Evolutionary conservation across 2,888 invertebrate species (phyloP).

Genomic region (Apodemia mormo): DNA sequence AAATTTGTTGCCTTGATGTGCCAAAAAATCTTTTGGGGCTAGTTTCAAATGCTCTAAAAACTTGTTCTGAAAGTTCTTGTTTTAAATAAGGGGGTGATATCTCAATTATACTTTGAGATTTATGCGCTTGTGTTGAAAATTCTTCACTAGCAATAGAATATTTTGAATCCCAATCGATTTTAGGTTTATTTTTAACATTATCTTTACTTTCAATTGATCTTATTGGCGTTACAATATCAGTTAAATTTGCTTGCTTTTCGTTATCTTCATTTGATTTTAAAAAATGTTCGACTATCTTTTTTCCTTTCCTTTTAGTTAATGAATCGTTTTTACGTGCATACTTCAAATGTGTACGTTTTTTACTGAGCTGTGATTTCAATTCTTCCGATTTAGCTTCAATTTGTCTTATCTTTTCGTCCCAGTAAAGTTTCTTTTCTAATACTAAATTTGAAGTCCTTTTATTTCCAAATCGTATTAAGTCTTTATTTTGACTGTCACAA

Average conservation of each 20-base stretch:
- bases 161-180: background rate
- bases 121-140: background rate
- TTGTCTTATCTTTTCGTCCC: constrained; percentile 74
- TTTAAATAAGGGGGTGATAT: constrained; percentile 40
- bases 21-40: constrained; percentile 77
- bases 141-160: background rate
- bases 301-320: constrained; percentile 67
- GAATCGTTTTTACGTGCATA: constrained; percentile 68
- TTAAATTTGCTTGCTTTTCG: constrained; percentile 34
- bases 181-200: background rate
- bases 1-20: constrained; percentile 70
- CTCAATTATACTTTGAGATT: constrained; percentile 1
- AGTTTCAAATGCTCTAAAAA: constrained; percentile 75
- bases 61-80: constrained; percentile 72
- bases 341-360: constrained; percentile 56
- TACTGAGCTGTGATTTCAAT: constrained; percentile 54
- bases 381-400: constrained; percentile 68
- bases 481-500: constrained; percentile 39
- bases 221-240: constrained; percentile 27
- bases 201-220: background rate
- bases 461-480: constrained; percentile 58
- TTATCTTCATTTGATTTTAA: constrained; percentile 47
- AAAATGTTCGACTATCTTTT: constrained; percentile 67
- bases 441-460: constrained; percentile 60
- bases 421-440: constrained; percentile 73